Evolutionary conservation across 2,888 invertebrate genomes (phyloP).

Genomic region (Drosophila quasianomalipes): DNA sequence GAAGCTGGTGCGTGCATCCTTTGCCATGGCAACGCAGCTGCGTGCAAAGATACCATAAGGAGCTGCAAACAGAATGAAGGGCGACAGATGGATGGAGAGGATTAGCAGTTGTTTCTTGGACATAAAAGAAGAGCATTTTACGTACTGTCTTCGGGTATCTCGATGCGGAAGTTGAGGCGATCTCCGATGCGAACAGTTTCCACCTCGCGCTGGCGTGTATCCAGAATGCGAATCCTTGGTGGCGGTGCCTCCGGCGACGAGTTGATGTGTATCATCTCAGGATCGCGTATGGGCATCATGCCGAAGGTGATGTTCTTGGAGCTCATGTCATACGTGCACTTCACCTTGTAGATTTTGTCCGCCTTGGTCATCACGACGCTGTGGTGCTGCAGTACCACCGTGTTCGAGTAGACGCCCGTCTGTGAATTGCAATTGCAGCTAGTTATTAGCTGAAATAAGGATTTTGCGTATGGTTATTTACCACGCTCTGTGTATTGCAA

Average conservation of each 20-base stretch:
- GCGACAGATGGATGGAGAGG: constrained; percentile 4
- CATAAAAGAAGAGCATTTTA: constrained; percentile 33
- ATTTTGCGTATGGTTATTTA: constrained; percentile 86
- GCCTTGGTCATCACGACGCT: constrained; percentile 98
- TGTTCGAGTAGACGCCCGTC: constrained; percentile 97
- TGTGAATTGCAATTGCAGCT: constrained; percentile 82
- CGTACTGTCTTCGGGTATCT: constrained; percentile 98
- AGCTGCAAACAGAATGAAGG: constrained; percentile 87
- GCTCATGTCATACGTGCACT: constrained; percentile 98
- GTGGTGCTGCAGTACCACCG: constrained; percentile 97
- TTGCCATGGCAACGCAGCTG: constrained; percentile 98
- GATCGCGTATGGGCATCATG: constrained; percentile 98
- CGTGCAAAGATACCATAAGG: constrained; percentile 98
- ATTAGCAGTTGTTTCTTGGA: background rate
- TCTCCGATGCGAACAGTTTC: constrained; percentile 98
- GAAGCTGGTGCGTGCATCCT: constrained; percentile 97
- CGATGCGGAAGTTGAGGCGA: constrained; percentile 97
- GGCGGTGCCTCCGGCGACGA: constrained; percentile 98
- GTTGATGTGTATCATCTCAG: constrained; percentile 98
- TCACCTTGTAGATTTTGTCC: constrained; percentile 98
- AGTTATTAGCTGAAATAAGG: background rate
- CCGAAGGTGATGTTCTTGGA: constrained; percentile 98
- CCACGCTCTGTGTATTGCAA: constrained; percentile 97
- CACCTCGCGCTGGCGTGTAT: constrained; percentile 94
- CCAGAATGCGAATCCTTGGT: constrained; percentile 96